phyloP scores from a whole-genome alignment of 92 coral and sea anemone genomes.

The Porites cylindrica region DNA sequence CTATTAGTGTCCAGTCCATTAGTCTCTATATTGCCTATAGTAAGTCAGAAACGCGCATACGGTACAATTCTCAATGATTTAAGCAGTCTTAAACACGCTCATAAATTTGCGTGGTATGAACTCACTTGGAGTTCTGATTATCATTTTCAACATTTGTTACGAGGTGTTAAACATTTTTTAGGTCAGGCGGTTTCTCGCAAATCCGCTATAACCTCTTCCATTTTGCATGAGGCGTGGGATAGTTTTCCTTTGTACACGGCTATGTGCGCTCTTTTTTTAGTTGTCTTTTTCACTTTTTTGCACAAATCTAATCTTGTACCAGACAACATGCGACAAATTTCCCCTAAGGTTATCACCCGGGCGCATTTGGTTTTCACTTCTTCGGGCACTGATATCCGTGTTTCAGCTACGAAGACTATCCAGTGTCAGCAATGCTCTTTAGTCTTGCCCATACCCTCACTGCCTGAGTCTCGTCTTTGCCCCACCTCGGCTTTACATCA shows the following conservation, averaged over 20 bases:
- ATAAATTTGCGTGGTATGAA: neutral
- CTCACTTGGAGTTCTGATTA: slow-evolving; percentile 4
- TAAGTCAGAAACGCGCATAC: slow-evolving; percentile 1
- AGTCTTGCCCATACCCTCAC: neutral
- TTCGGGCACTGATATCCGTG: neutral
- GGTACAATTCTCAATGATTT: slow-evolving; percentile 38
- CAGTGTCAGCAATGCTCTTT: neutral
- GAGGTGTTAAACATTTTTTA: neutral
- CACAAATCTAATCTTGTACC: neutral
- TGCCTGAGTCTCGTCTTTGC: neutral
- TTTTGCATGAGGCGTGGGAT: neutral
- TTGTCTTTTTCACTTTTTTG: neutral
- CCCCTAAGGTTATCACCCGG: neutral
- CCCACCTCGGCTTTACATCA: neutral
- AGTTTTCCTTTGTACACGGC: neutral
- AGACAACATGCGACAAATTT: neutral
- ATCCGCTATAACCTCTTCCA: slow-evolving; percentile 6
- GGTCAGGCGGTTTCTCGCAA: slow-evolving; percentile 10
- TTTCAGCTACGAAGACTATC: neutral
- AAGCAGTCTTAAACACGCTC: neutral
- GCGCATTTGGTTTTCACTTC: neutral
- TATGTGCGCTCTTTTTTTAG: too few species aligned
- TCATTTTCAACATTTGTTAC: neutral
- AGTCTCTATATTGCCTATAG: slow-evolving; percentile 11
- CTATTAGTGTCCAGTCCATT: slow-evolving; percentile 3